phyloP scores from a whole-genome alignment of 1,140 invertebrate genomes.

The Dendroctonus valens region DNA sequence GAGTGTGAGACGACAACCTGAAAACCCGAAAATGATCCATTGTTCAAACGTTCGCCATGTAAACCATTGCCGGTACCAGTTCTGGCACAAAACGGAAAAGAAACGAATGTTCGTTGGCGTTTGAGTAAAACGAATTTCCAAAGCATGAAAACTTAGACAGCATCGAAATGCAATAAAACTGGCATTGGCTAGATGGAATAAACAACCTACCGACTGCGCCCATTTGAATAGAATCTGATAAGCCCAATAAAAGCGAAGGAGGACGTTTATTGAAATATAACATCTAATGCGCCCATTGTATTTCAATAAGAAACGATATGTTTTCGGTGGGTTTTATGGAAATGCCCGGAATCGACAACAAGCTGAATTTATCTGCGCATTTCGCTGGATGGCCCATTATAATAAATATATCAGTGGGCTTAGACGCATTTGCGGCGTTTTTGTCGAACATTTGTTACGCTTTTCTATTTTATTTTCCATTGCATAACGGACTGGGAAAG shows the following conservation, averaged over 20 bases:
- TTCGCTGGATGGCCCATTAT: slow-evolving; percentile 33
- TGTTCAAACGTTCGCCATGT: too few relatives aligned
- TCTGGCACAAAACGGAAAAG: too few relatives aligned
- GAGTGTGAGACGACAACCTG: too few relatives aligned
- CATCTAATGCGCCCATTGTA: slow-evolving; percentile 18
- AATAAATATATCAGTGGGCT: slow-evolving; percentile 46
- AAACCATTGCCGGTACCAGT: too few relatives aligned
- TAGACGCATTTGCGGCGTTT: slow-evolving; percentile 42
- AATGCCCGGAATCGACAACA: slow-evolving; percentile 29
- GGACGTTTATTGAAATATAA: slow-evolving; percentile 13
- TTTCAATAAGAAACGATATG: slow-evolving; percentile 18
- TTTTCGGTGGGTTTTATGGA: slow-evolving; percentile 25
- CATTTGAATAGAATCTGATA: background rate
- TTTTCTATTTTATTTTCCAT: slow-evolving; percentile 40
- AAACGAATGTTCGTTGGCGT: too few relatives aligned
- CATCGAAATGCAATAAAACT: too few relatives aligned
- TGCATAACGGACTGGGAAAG: too few relatives aligned
- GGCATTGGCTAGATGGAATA: too few relatives aligned
- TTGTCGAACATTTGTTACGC: slow-evolving; percentile 44
- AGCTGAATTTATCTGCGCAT: slow-evolving; percentile 36
- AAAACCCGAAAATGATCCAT: too few relatives aligned
- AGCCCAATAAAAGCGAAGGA: slow-evolving; percentile 7
- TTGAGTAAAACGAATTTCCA: too few relatives aligned
- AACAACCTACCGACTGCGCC: background rate
- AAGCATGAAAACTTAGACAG: too few relatives aligned